Percentiles rank a stretch among this genome's conserved stretches.
Conservation (phyloP, 1,140 invertebrate species). For the Drosophila bocki region DNA sequence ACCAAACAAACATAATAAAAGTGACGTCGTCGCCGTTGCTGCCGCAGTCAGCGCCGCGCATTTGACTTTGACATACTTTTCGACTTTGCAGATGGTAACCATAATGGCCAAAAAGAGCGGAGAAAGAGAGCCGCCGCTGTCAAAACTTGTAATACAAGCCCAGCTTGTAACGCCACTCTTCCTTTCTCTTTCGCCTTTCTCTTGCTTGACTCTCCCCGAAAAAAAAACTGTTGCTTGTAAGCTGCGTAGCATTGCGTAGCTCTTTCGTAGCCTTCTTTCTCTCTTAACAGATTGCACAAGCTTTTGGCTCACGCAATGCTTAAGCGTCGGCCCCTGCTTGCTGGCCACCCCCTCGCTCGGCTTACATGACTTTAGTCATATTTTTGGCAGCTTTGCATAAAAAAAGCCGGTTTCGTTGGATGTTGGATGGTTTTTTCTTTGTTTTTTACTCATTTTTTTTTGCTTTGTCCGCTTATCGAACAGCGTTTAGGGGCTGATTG, state of each 20-base stretch:
- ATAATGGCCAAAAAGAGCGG: slow-evolving; percentile 33
- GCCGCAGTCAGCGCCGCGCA: slow-evolving; percentile 37
- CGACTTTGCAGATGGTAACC: slow-evolving; percentile 52
- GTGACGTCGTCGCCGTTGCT: slow-evolving; percentile 50
- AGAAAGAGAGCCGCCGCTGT: slow-evolving; percentile 40
- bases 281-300: slow-evolving; percentile 65
- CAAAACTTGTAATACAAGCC: slow-evolving; percentile 59
- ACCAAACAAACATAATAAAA: slow-evolving; percentile 81
- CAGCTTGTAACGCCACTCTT: slow-evolving; percentile 38
- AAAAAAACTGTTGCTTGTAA: slow-evolving; percentile 60
- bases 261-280: slow-evolving; percentile 22
- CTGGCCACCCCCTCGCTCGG: not conserved
- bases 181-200: slow-evolving; percentile 12
- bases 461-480: slow-evolving; percentile 36
- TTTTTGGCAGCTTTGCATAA: slow-evolving; percentile 78
- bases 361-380: slow-evolving; percentile 37
- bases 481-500: slow-evolving; percentile 71
- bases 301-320: slow-evolving; percentile 67
- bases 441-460: slow-evolving; percentile 8
- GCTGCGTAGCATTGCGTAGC: slow-evolving; percentile 32
- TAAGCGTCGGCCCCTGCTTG: slow-evolving; percentile 8
- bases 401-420: slow-evolving; percentile 73
- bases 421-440: slow-evolving; percentile 14
- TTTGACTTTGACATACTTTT: slow-evolving; percentile 85
- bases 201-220: not conserved